A percentile compares a stretch with the other conserved stretches of the same genome.
These are phyloP conservation scores for Drosophila kokeensis DNA, from an alignment of 2,888 invertebrate genomes.

Conservation along the genomic window DNA sequence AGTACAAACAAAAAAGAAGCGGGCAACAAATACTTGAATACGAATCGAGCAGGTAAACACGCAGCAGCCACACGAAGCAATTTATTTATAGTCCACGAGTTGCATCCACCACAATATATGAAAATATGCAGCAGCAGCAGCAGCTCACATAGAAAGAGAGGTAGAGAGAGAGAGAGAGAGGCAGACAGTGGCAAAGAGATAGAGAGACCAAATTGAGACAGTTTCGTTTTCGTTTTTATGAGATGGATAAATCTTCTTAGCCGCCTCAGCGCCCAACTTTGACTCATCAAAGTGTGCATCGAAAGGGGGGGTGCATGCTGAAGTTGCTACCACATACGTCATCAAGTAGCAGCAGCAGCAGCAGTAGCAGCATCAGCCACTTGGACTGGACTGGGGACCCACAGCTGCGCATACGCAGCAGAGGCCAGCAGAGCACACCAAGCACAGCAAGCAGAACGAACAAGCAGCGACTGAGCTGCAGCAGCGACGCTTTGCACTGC, in stretches of 20 bases:
- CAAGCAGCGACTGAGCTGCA: slow-evolving; percentile 40
- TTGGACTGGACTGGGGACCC: slow-evolving; percentile 34
- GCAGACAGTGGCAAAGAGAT: slow-evolving; percentile 3
- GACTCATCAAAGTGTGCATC: slow-evolving; percentile 41
- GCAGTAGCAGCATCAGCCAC: slow-evolving; percentile 18
- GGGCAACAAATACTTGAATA: slow-evolving; percentile 21
- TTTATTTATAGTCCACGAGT: slow-evolving; percentile 54
- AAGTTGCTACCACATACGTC: slow-evolving; percentile 57
- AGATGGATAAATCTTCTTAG: slow-evolving; percentile 54
- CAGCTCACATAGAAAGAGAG: background rate
- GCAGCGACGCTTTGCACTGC: slow-evolving; percentile 30
- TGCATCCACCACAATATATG: slow-evolving; percentile 54
- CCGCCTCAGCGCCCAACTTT: slow-evolving; percentile 40
- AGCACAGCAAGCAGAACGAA: slow-evolving; percentile 26
- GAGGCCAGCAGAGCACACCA: slow-evolving; percentile 30
- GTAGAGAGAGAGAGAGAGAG: slow-evolving; percentile 2
- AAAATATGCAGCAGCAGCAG: slow-evolving; percentile 38
- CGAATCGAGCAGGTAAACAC: slow-evolving; percentile 46
- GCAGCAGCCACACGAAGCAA: slow-evolving; percentile 45
- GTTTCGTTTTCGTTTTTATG: slow-evolving; percentile 75
- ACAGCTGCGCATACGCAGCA: slow-evolving; percentile 66
- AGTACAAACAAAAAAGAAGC: slow-evolving; percentile 28
- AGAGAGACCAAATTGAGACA: slow-evolving; percentile 50
- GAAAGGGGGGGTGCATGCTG: background rate
- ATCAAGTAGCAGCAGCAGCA: slow-evolving; percentile 31